These are phyloP conservation scores for Drosophila guanche DNA, from an alignment of 1,140 invertebrate species.

Conservation along the genomic window DNA sequence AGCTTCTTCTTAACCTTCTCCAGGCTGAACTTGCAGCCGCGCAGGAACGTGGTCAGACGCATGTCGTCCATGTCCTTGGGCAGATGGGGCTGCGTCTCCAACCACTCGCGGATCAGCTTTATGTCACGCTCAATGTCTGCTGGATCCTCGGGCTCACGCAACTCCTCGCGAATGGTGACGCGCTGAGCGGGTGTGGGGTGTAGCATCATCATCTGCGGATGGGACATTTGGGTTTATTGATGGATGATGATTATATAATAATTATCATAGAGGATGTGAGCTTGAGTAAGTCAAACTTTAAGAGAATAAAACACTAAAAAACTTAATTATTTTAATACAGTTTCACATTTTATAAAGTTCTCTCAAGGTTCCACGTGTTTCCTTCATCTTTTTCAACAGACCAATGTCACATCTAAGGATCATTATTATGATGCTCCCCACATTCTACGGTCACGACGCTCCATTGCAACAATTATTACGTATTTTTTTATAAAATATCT, in stretches of 20 bases:
- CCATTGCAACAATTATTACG: conserved; percentile 33
- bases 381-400: not conserved
- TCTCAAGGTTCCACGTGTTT: not conserved
- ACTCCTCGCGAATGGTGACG: conserved; percentile 88
- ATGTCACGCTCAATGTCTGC: conserved; percentile 87
- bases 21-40: conserved; percentile 92
- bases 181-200: conserved; percentile 90
- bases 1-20: conserved; percentile 92
- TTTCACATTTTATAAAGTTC: not conserved
- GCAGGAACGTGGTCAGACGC: conserved; percentile 90
- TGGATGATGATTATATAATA: too few species aligned
- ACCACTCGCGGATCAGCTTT: conserved; percentile 88
- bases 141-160: conserved; percentile 88
- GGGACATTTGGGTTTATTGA: not conserved
- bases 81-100: conserved; percentile 89
- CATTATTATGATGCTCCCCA: conserved; percentile 2
- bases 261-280: too few species aligned
- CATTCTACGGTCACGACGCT: conserved; percentile 10
- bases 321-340: not conserved
- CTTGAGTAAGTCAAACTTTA: too few species aligned
- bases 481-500: conserved; percentile 18
- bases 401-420: not conserved
- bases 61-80: conserved; percentile 87
- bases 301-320: too few species aligned
- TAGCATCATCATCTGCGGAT: conserved; percentile 87